Evolutionary conservation across 2,797 vertebrate genomes (phyloP).

Genomic region (Cuculus canorus): DNA sequence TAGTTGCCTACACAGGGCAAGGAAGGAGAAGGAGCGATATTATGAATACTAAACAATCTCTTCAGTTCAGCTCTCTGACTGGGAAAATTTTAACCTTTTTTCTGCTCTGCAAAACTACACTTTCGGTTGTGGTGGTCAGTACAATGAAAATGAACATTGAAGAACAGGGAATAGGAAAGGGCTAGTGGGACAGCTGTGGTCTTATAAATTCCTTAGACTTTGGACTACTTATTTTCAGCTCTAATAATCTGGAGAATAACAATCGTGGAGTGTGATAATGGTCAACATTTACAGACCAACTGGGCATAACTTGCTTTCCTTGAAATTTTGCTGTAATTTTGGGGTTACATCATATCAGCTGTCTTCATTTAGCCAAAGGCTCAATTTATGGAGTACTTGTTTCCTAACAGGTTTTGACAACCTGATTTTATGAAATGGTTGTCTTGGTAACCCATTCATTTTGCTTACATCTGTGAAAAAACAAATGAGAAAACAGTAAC

Average conservation of each 20-base stretch:
- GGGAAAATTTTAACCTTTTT: not conserved
- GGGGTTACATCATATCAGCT: not conserved
- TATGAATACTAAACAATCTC: constrained; percentile 33
- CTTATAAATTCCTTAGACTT: not conserved
- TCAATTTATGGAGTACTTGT: constrained; percentile 33
- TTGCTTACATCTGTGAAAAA: constrained; percentile 39
- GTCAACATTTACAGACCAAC: not conserved
- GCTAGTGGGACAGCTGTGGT: not conserved
- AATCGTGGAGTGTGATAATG: not conserved
- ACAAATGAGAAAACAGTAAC: not conserved
- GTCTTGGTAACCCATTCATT: constrained; percentile 50
- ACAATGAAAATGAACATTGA: not conserved
- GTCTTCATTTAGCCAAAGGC: constrained; percentile 3
- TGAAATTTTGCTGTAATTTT: constrained; percentile 28
- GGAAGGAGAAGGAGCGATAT: not conserved
- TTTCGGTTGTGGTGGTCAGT: not conserved
- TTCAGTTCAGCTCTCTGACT: not conserved
- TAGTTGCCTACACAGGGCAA: not conserved
- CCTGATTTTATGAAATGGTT: constrained; percentile 39
- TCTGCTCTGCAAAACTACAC: not conserved
- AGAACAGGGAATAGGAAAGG: not conserved
- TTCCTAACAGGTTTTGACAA: constrained; percentile 52
- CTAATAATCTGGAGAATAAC: not conserved
- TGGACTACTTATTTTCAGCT: not conserved
- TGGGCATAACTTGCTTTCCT: not conserved